A percentile compares a stretch with the other conserved stretches of the same genome.
These are phyloP conservation scores for Sander lucioperca DNA, from an alignment of 2,113 vertebrate genomes.

Conservation along the genomic window DNA sequence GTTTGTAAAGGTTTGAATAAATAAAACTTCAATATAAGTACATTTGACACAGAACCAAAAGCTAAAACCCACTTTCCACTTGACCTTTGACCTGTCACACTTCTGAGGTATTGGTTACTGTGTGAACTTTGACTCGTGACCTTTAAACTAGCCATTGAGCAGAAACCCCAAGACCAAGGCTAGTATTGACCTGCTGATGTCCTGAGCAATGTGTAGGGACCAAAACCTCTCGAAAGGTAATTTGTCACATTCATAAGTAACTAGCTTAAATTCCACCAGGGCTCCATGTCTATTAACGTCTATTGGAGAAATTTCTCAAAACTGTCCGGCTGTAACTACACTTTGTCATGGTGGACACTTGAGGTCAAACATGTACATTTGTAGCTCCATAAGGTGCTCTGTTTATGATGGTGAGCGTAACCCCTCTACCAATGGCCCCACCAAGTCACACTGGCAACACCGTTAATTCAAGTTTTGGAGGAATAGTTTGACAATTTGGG, in stretches of 20 bases:
- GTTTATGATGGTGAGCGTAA: slow-evolving; percentile 26
- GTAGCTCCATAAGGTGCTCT: slow-evolving; percentile 12
- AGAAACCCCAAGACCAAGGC: slow-evolving; percentile 48
- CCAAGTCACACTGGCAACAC: slow-evolving; percentile 12
- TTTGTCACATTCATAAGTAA: slow-evolving; percentile 73
- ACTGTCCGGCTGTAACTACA: slow-evolving; percentile 12
- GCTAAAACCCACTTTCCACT: neutral
- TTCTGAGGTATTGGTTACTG: slow-evolving; percentile 5
- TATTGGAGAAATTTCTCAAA: slow-evolving; percentile 44
- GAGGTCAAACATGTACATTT: slow-evolving; percentile 45
- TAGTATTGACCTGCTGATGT: slow-evolving; percentile 38
- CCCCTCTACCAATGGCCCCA: neutral
- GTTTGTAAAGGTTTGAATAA: neutral
- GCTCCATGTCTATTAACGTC: slow-evolving; percentile 38
- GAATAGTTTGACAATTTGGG: neutral
- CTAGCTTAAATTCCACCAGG: slow-evolving; percentile 67
- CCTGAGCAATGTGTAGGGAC: slow-evolving; percentile 40
- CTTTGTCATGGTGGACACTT: slow-evolving; percentile 37
- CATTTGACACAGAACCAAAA: neutral
- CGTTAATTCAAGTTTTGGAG: neutral
- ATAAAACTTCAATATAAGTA: neutral
- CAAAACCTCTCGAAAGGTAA: slow-evolving; percentile 57
- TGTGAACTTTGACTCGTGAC: slow-evolving; percentile 31
- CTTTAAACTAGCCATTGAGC: slow-evolving; percentile 57
- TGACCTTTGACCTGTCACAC: neutral